phyloP scores from a whole-genome alignment of 2,888 invertebrate species.

The Ormyrus labotus region DNA sequence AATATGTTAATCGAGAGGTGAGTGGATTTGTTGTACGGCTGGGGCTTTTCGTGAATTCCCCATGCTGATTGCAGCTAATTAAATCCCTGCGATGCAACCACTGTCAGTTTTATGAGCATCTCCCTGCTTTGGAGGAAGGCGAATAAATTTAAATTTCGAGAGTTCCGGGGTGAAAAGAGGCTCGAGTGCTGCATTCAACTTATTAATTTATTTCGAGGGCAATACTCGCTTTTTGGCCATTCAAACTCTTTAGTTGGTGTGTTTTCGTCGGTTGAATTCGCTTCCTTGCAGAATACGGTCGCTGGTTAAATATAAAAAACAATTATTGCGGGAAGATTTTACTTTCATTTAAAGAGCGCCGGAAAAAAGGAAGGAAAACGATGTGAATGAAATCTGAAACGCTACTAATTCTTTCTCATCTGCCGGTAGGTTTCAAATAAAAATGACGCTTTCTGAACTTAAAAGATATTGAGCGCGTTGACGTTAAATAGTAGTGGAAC shows the following conservation, averaged over 20 bases:
- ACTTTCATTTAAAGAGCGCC: background rate
- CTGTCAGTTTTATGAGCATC: background rate
- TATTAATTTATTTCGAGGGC: constrained; percentile 4
- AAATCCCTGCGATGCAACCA: constrained; percentile 64
- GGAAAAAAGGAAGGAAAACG: background rate
- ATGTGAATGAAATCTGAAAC: background rate
- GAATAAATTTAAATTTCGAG: constrained; percentile 1
- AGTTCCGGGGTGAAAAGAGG: background rate
- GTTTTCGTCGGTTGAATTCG: background rate
- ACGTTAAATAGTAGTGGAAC: constrained; percentile 38
- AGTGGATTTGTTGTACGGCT: constrained; percentile 3
- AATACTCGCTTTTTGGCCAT: background rate
- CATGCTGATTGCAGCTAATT: constrained; percentile 70
- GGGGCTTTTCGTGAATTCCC: constrained; percentile 61
- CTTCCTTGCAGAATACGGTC: background rate
- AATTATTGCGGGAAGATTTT: no score
- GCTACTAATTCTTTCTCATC: background rate
- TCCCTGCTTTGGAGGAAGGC: constrained; percentile 4
- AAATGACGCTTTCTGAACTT: constrained; percentile 30
- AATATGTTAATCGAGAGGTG: constrained; percentile 5
- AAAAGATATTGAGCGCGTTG: constrained; percentile 33
- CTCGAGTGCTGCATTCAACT: constrained; percentile 23
- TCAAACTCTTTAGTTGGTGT: background rate
- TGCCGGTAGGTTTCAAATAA: background rate
- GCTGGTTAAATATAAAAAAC: background rate